Base-by-base conservation (phyloP, 1,140 invertebrate genomes). In the Polypedilum pembai region DNA sequence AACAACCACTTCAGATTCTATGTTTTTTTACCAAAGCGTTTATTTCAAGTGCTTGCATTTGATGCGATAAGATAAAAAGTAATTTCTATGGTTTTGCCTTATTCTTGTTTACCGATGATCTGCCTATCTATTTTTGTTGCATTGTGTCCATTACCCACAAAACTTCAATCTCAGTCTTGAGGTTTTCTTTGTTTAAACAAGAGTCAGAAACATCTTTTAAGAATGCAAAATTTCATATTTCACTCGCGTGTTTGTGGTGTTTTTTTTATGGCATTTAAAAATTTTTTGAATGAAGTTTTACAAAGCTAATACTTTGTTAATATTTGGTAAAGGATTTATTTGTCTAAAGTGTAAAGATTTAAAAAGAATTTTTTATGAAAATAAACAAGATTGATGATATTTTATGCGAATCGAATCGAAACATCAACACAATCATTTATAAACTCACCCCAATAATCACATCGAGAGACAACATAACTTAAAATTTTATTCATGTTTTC, bases 161-260 rank as follows among this genome's bases (percentile, higher is more conserved):
- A 18, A 69, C 18, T 69, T n/a, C n/a, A 69, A 18, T 69, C 65
- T n/a, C n/a, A 69, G 65, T 69, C 65, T 69, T 69, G 65, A 69
- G 65, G 65, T 69, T 69, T 69, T 69, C 20, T 69, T 69, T 69
- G 65, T 69, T 69, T 18, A 20, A 5, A 8, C 20, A 20, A 18
- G 17, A 18, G 17, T 69, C 65, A 18, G 20, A 20, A 20, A 20
- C 3, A 69, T 20, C 18, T 10, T 69, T 8, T 69, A 18, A 69
- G 20, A 18, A 69, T 69, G 65, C 65, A 69, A 69, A 69, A n/a
- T 69, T 21, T 69, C 17, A 69, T 18, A 20, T 21, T 69, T 69
- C 10, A 2, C 20, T 18, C 65, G 65, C 8, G 17, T 21, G 65
- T n/a, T 69, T 69, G 17, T 69, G 24, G 65, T 69, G 15, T 8